A percentile compares a stretch with the other conserved stretches of the same genome.
Conservation (phyloP, 2,113 vertebrate species). For the Platysternon megacephalum region DNA sequence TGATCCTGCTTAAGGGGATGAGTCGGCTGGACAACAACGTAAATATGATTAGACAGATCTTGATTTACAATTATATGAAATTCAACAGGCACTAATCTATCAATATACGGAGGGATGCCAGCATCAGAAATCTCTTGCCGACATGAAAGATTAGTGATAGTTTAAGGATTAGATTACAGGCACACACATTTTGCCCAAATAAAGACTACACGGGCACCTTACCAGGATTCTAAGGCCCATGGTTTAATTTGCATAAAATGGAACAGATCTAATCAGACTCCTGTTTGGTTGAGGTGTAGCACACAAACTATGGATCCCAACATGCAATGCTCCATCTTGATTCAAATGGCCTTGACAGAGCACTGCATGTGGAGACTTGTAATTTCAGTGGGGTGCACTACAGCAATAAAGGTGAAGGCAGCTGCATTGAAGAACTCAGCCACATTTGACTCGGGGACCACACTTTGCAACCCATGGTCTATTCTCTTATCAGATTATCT, state of each 20-base stretch:
- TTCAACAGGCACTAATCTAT: conserved; percentile 49
- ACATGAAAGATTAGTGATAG: conserved; percentile 14
- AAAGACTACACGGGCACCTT: background rate
- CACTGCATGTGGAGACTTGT: accelerated
- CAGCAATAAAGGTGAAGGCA: background rate
- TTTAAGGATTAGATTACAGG: background rate
- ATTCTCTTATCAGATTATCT: background rate
- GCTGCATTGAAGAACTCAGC: background rate
- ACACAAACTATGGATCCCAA: accelerated
- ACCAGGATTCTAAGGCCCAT: background rate
- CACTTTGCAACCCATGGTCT: background rate
- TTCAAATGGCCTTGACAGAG: background rate
- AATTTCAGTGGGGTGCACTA: background rate
- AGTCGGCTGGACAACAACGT: conserved; percentile 64
- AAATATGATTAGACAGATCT: conserved; percentile 59
- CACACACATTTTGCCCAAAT: background rate
- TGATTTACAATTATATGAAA: conserved; percentile 7
- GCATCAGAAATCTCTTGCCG: conserved; percentile 20
- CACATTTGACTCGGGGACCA: background rate
- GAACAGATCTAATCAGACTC: background rate
- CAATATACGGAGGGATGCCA: background rate
- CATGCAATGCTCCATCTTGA: accelerated
- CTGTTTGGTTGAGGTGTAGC: background rate
- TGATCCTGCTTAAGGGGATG: conserved; percentile 61
- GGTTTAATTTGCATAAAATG: background rate